A percentile compares a stretch with the other conserved stretches of the same genome.
These are phyloP conservation scores for Hyles euphorbiae DNA, from an alignment of 1,140 invertebrate genomes.

Conservation along the genomic window DNA sequence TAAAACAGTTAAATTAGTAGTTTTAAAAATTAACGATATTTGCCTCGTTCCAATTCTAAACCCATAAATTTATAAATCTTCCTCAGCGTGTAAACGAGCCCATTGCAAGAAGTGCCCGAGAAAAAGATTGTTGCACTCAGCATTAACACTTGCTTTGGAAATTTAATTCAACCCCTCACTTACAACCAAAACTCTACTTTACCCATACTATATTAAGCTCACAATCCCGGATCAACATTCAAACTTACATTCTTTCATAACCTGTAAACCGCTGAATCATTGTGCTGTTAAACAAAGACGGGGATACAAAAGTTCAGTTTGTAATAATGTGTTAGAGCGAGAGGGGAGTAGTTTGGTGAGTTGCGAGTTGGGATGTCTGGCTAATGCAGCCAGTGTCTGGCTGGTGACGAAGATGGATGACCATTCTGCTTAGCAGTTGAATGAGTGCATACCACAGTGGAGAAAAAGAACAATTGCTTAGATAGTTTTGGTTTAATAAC, in stretches of 20 bases:
- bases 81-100: constrained; percentile 1
- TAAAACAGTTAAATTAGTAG: too few relatives aligned
- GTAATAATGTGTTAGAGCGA: constrained; percentile 21
- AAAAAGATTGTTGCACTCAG: constrained; percentile 55
- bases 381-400: constrained; percentile 54
- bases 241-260: constrained; percentile 41
- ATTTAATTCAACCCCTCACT: constrained; percentile 44
- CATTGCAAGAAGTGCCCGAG: constrained; percentile 32
- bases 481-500: neutral
- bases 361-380: constrained; percentile 36
- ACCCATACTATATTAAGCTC: constrained; percentile 10
- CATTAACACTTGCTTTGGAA: constrained; percentile 55
- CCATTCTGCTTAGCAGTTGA: constrained; percentile 52
- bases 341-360: constrained; percentile 28
- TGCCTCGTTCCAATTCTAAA: neutral
- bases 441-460: constrained; percentile 34
- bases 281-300: constrained; percentile 44
- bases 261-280: constrained; percentile 51
- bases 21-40: neutral
- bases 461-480: constrained; percentile 24
- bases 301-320: constrained; percentile 18
- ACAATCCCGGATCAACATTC: constrained; percentile 17
- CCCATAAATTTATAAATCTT: neutral
- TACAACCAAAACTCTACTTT: constrained; percentile 27
- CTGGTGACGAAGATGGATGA: constrained; percentile 66